These are phyloP conservation scores for Arrhamphus sclerolepis DNA, from an alignment of 2,797 vertebrate genomes.

Conservation along the genomic window DNA sequence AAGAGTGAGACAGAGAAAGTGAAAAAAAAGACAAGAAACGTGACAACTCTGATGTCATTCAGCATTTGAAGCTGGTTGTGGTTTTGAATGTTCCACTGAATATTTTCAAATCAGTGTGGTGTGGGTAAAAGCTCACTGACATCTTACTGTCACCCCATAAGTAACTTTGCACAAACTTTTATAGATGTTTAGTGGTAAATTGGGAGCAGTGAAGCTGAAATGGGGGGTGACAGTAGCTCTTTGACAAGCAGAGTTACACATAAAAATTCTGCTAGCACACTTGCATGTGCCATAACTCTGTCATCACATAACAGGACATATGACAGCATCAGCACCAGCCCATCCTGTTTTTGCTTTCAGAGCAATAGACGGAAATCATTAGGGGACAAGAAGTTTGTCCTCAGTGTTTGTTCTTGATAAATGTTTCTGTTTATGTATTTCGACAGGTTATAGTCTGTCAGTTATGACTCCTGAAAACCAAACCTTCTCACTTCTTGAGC, in stretches of 20 bases:
- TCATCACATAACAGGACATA: conserved; percentile 28
- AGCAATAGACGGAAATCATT: background rate
- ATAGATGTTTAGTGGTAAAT: conserved; percentile 59
- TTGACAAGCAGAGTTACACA: conserved; percentile 25
- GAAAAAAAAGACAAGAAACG: conserved; percentile 53
- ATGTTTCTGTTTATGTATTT: too few relatives aligned
- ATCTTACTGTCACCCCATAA: conserved; percentile 71
- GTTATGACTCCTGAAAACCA: too few relatives aligned
- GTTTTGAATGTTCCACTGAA: conserved; percentile 67
- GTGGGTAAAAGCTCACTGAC: conserved; percentile 50
- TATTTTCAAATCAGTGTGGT: conserved; percentile 41
- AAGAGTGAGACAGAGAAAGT: conserved; percentile 17
- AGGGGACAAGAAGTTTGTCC: too few relatives aligned
- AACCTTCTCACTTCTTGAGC: too few relatives aligned
- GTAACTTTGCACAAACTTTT: conserved; percentile 55
- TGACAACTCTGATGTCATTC: conserved; percentile 69
- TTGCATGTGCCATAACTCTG: conserved; percentile 35
- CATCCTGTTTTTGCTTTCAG: conserved; percentile 61
- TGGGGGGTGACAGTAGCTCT: conserved; percentile 53
- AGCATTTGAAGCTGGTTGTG: conserved; percentile 61
- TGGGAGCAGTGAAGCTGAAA: conserved; percentile 46
- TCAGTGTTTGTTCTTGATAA: too few relatives aligned
- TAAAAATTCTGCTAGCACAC: conserved; percentile 1
- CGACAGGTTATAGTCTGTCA: too few relatives aligned
- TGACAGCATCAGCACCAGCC: conserved; percentile 50